Percentiles rank a stretch among this genome's conserved stretches.
Conservation (phyloP, 2,888 invertebrate genomes). For the Papilio protenor region DNA sequence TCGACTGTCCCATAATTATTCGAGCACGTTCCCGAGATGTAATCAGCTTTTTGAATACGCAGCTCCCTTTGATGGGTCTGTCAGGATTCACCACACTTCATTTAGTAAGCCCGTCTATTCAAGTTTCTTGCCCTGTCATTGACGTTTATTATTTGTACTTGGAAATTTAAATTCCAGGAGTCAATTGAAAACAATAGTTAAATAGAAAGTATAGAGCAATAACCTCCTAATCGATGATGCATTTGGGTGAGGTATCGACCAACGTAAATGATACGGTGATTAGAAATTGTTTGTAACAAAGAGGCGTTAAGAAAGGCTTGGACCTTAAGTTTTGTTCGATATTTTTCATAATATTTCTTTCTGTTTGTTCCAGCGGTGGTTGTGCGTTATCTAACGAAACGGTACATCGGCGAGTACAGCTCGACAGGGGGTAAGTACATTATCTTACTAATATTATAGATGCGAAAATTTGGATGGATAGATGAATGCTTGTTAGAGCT, state of each 20-base stretch:
- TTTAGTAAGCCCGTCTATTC: slow-evolving; percentile 73
- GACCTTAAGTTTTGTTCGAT: background rate
- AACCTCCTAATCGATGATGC: slow-evolving; percentile 62
- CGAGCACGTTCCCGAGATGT: slow-evolving; percentile 57
- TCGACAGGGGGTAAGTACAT: slow-evolving; percentile 89
- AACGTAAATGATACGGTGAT: background rate
- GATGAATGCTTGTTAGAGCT: no score
- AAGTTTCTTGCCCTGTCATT: slow-evolving; percentile 73
- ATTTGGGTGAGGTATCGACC: slow-evolving; percentile 45
- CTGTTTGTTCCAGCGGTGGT: slow-evolving; percentile 89
- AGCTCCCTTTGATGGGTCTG: slow-evolving; percentile 66
- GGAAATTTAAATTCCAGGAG: slow-evolving; percentile 74
- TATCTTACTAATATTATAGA: background rate
- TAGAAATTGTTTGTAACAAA: slow-evolving; percentile 13
- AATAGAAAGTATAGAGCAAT: slow-evolving; percentile 76
- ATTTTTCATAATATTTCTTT: slow-evolving; percentile 48
- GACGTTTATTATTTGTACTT: slow-evolving; percentile 75
- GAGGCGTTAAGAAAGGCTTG: background rate
- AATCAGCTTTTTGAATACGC: slow-evolving; percentile 76
- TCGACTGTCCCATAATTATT: slow-evolving; percentile 53
- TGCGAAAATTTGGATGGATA: no score
- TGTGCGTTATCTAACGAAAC: slow-evolving; percentile 90
- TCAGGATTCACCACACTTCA: slow-evolving; percentile 76
- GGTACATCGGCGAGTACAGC: slow-evolving; percentile 92
- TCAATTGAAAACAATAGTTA: slow-evolving; percentile 68